These are phyloP conservation scores for Dolomedes plantarius DNA, from an alignment of 2,888 invertebrate genomes.

Conservation along the genomic window DNA sequence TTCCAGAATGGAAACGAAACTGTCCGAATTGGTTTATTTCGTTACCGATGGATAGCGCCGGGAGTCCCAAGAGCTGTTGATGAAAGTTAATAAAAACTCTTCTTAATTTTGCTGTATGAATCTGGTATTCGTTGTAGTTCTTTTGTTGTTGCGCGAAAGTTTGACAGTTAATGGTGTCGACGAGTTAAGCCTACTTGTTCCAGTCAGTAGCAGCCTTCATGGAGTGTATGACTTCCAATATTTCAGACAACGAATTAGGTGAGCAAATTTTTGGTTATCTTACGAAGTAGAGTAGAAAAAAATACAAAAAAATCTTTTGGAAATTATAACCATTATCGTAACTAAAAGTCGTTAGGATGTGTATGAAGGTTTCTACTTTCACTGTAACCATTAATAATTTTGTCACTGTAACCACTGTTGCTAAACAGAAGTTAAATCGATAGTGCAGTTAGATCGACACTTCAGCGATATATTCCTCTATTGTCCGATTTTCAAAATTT, in stretches of 20 bases:
- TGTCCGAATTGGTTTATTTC: background rate
- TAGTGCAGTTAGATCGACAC: too few species aligned
- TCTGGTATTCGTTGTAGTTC: constrained; percentile 23
- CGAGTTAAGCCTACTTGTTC: constrained; percentile 47
- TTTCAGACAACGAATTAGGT: constrained; percentile 66
- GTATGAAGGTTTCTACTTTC: too few species aligned
- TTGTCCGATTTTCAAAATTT: too few species aligned
- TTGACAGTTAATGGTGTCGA: constrained; percentile 40
- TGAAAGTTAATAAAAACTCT: background rate
- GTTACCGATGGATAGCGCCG: constrained; percentile 15
- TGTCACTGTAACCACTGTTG: too few species aligned
- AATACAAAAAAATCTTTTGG: too few species aligned
- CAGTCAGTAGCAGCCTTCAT: constrained; percentile 41
- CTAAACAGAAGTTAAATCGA: too few species aligned
- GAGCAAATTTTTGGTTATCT: background rate
- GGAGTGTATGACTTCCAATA: constrained; percentile 49
- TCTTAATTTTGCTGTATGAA: constrained; percentile 37
- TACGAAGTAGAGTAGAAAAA: too few species aligned
- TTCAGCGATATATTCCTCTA: too few species aligned
- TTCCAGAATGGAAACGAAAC: background rate
- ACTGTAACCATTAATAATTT: too few species aligned
- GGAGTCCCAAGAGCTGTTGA: background rate
- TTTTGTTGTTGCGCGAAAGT: constrained; percentile 23
- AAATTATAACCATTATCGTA: too few species aligned
- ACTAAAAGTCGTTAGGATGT: too few species aligned